These are phyloP conservation scores for Drosophila kokeensis DNA, from an alignment of 2,888 invertebrate species.

Conservation along the genomic window DNA sequence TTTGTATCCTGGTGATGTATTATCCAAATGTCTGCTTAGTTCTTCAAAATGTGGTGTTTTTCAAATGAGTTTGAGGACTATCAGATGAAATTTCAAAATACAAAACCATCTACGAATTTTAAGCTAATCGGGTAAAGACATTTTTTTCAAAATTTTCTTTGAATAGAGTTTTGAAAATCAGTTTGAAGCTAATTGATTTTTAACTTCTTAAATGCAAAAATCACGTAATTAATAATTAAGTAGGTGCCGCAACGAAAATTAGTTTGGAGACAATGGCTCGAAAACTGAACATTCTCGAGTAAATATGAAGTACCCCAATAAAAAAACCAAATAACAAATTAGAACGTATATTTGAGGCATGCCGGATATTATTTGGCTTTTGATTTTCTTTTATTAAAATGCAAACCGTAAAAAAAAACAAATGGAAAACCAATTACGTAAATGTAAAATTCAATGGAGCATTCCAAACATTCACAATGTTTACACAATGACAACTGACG, in stretches of 20 bases:
- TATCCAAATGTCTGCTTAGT: neutral
- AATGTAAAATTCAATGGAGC: neutral
- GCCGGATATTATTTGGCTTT: neutral
- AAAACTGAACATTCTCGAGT: neutral
- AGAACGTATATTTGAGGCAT: neutral
- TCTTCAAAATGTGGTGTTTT: neutral
- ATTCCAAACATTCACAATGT: neutral
- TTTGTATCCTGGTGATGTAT: neutral
- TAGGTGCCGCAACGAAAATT: neutral
- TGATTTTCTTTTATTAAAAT: neutral
- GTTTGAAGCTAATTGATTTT: neutral
- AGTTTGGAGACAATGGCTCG: neutral
- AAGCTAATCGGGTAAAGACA: neutral
- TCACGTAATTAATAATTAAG: neutral
- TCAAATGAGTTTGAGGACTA: neutral
- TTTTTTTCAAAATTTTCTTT: neutral
- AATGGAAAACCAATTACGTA: neutral
- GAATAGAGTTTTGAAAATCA: neutral
- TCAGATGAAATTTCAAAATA: neutral
- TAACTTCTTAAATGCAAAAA: neutral
- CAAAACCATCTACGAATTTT: neutral
- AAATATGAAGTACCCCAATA: neutral
- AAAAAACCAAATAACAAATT: neutral
- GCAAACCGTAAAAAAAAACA: neutral
- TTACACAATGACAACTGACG: conserved; percentile 1